Conservation (phyloP, 2,888 invertebrate genomes). For the Stenichneumon culpator region DNA sequence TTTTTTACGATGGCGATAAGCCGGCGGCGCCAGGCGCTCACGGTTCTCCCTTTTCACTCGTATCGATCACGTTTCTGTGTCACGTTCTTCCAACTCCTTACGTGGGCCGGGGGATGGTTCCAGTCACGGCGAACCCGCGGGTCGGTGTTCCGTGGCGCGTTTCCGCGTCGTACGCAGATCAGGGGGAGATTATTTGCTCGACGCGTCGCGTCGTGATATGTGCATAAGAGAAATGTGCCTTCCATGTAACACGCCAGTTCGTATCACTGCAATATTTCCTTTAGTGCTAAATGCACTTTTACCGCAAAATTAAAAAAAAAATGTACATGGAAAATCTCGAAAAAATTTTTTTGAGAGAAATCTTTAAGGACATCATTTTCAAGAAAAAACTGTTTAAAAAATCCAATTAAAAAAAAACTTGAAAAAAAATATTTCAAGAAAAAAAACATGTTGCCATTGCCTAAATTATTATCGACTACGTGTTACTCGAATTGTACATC, state of each 20-base stretch:
- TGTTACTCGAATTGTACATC: neutral
- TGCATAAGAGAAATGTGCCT: neutral
- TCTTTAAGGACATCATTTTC: too few relatives aligned
- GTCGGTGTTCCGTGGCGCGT: neutral
- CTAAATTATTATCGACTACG: neutral
- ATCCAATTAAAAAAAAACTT: too few relatives aligned
- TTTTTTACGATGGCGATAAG: neutral
- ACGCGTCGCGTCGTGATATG: neutral
- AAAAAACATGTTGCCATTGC: neutral
- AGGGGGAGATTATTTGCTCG: neutral
- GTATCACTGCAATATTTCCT: neutral
- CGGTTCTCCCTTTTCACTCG: conserved; percentile 2
- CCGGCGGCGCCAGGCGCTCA: neutral
- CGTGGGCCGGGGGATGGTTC: conserved; percentile 1
- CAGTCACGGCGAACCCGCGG: neutral
- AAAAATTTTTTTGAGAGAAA: too few relatives aligned
- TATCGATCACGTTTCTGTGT: conserved; percentile 71
- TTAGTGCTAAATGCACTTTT: neutral
- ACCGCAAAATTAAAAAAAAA: neutral
- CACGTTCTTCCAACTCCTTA: conserved; percentile 24
- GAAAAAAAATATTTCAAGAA: too few relatives aligned
- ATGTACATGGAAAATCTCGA: neutral
- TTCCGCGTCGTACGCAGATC: conserved; percentile 10
- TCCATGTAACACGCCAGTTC: neutral
- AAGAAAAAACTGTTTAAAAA: too few relatives aligned